Conservation (phyloP, 2,797 vertebrate genomes). For the Falco rusticolus region DNA sequence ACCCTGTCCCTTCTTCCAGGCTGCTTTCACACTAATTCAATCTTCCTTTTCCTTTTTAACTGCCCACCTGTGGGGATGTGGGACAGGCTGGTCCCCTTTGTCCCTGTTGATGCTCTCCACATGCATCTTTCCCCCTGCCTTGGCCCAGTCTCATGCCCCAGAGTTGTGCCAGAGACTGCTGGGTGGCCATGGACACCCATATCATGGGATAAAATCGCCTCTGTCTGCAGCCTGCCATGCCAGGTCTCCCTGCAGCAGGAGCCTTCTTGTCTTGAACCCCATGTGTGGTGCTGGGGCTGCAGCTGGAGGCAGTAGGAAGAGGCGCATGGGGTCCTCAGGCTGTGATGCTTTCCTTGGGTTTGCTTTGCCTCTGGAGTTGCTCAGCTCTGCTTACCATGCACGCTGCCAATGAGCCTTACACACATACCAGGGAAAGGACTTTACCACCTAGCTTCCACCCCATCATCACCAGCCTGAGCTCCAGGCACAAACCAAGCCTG, state of each 20-base stretch:
- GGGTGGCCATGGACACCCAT: neutral
- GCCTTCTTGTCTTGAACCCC: neutral
- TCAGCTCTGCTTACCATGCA: fast-evolving
- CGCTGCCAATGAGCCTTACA: neutral
- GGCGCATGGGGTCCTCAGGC: fast-evolving
- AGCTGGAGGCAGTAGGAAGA: fast-evolving
- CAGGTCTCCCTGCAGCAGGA: neutral
- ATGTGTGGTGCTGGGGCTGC: fast-evolving
- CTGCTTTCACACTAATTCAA: neutral
- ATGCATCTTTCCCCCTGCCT: neutral
- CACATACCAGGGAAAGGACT: neutral
- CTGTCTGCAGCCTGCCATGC: neutral
- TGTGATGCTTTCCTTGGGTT: neutral
- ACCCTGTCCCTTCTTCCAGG: fast-evolving
- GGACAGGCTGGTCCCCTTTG: neutral
- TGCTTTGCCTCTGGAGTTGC: fast-evolving
- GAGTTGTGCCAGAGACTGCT: neutral
- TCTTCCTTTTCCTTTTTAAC: neutral
- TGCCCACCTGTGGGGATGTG: fast-evolving
- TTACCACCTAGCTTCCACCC: neutral
- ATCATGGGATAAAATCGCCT: fast-evolving
- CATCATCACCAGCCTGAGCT: neutral
- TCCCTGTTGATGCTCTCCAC: neutral
- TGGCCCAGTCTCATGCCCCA: fast-evolving
- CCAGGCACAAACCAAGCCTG: fast-evolving